Percentiles rank a stretch among this genome's conserved stretches.
These are phyloP conservation scores for Sternotherus odoratus DNA, from an alignment of 2,797 vertebrate genomes.

Conservation along the genomic window DNA sequence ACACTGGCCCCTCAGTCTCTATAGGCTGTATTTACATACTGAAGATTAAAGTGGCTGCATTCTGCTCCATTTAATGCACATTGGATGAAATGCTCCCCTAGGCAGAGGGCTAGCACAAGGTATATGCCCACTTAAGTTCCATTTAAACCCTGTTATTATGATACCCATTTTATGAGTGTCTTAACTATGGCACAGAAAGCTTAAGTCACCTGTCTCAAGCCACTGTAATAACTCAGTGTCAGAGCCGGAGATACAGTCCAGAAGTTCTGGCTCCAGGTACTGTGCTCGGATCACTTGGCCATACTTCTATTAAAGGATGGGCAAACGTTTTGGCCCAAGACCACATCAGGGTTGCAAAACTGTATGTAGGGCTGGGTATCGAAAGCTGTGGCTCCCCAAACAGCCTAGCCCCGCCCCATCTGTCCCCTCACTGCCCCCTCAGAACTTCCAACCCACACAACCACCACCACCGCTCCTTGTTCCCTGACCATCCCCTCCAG, in stretches of 20 bases:
- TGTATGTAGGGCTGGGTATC: no score
- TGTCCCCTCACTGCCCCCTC: no score
- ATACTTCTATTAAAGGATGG: not conserved
- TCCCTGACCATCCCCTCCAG: no score
- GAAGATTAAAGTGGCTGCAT: not conserved
- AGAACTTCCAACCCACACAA: no score
- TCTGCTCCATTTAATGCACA: not conserved
- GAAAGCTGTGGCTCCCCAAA: no score
- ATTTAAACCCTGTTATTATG: not conserved
- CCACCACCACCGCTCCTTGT: no score
- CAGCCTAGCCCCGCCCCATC: no score
- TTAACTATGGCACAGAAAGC: not conserved
- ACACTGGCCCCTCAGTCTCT: not conserved
- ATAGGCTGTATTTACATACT: not conserved
- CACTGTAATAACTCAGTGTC: not conserved
- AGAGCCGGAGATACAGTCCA: not conserved
- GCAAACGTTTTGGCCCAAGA: no score
- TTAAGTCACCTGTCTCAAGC: not conserved
- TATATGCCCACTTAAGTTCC: not conserved
- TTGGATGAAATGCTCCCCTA: not conserved
- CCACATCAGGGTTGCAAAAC: no score
- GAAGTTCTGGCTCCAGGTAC: not conserved
- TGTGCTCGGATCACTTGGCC: accelerated
- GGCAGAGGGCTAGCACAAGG: not conserved
- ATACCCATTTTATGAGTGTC: not conserved